Evolutionary conservation across 2,888 invertebrate genomes (phyloP), one percentile per base, ranked within the genome.

Genomic region (Catocala fraxini): DNA sequence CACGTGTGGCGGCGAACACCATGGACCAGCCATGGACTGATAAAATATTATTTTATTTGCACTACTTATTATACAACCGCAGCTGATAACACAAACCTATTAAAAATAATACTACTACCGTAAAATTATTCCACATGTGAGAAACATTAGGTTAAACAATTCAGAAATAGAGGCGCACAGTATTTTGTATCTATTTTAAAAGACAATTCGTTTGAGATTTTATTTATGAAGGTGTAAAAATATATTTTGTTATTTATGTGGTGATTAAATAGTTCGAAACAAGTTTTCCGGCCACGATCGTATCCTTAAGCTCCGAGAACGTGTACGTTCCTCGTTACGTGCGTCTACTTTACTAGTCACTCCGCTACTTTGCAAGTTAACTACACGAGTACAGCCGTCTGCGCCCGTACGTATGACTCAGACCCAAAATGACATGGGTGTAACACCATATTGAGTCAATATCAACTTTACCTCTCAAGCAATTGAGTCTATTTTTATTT

Each of bases 301-400:
- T 74, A 79, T 82, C 75, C 81, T 80, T 81, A 81, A 81, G 83
- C 70, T 68, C 71, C 75, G 76, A 73, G 56, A 68, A 73, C n/a
- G 77, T 69, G 80, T 82, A 85, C 91, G 89, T 87, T 80, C 82
- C 81, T 61, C 82, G 63, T 60, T 67, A 74, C 75, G 83, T 85
- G 86, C 84, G 86, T 77, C 87, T 87, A 86, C 84, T 87, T 87
- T 84, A 89, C 88, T 87, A 88, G 87, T 89, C 88, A 87, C 83
- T 87, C 79, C 74, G 81, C 81, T 84, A 82, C 82, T 85, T 83
- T 82, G 84, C 85, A 85, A 89, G 86, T 86, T 83, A 87, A 88
- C 88, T 84, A 88, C 83, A 39, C 25, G 84, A 81, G 73, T 80
- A 79, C 82, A 80, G 75, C 85, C 79, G 91, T 86, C 91, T 89